These are phyloP conservation scores for Zaprionus lachaisei DNA, from an alignment of 1,140 invertebrate species.

Conservation along the genomic window DNA sequence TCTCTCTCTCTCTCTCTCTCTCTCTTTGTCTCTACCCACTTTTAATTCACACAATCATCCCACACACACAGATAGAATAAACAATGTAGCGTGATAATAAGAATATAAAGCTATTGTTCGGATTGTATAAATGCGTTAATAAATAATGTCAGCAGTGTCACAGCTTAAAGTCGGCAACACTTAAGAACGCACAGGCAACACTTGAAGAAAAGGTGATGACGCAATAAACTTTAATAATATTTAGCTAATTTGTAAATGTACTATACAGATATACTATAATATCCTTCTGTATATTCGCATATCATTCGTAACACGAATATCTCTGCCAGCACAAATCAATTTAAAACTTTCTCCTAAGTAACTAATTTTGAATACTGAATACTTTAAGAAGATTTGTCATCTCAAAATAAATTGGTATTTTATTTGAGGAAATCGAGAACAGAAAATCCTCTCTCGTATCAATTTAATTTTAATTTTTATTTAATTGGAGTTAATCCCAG, in stretches of 20 bases:
- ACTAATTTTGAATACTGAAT: neutral
- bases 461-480: constrained; percentile 8
- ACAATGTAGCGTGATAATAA: constrained; percentile 9
- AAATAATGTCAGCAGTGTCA: constrained; percentile 21
- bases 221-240: neutral
- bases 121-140: constrained; percentile 44
- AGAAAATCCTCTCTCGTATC: neutral
- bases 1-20: no score
- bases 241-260: neutral
- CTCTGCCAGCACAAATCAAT: neutral
- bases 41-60: neutral
- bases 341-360: neutral
- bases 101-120: constrained; percentile 18
- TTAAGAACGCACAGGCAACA: neutral
- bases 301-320: no score
- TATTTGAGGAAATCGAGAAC: neutral
- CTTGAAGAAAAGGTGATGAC: neutral
- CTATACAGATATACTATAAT: no score
- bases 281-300: no score
- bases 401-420: neutral
- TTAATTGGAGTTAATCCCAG: constrained; percentile 4
- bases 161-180: constrained; percentile 5
- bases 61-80: neutral
- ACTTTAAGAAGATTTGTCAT: neutral
- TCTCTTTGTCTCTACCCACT: no score